These are phyloP conservation scores for Dasyornis broadbenti DNA, from an alignment of 2,113 vertebrate genomes.

Conservation along the genomic window DNA sequence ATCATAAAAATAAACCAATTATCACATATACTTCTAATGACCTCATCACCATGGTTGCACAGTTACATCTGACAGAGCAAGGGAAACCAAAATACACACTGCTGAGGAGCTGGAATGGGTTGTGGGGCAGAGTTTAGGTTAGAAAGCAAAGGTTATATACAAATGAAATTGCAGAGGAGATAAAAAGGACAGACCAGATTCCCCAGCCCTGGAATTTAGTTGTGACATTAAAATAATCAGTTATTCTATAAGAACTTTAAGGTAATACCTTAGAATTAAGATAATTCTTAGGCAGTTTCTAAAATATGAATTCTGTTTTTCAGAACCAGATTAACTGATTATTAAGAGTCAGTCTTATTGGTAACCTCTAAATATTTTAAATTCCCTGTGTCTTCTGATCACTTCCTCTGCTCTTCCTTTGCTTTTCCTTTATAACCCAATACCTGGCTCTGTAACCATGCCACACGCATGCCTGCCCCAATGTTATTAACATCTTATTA, in stretches of 20 bases:
- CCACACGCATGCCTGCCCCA: constrained; percentile 8
- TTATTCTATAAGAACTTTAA: background rate
- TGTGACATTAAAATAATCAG: background rate
- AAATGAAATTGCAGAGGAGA: background rate
- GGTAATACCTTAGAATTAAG: background rate
- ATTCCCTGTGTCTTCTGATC: background rate
- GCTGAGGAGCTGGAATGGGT: background rate
- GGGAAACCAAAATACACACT: background rate
- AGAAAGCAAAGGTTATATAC: background rate
- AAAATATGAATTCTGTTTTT: background rate
- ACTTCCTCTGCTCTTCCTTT: background rate
- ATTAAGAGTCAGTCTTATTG: background rate
- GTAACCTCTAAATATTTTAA: background rate
- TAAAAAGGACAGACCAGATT: background rate
- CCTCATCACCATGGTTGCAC: background rate
- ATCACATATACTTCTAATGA: background rate
- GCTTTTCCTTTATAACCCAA: background rate
- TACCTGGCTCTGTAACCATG: background rate
- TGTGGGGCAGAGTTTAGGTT: background rate
- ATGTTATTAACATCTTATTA: constrained; percentile 60
- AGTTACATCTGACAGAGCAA: background rate
- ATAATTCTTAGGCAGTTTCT: background rate
- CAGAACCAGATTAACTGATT: background rate
- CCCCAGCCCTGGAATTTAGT: background rate
- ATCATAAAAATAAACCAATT: background rate